These are phyloP conservation scores for Neria commutata DNA, from an alignment of 2,888 invertebrate species.

Conservation along the genomic window DNA sequence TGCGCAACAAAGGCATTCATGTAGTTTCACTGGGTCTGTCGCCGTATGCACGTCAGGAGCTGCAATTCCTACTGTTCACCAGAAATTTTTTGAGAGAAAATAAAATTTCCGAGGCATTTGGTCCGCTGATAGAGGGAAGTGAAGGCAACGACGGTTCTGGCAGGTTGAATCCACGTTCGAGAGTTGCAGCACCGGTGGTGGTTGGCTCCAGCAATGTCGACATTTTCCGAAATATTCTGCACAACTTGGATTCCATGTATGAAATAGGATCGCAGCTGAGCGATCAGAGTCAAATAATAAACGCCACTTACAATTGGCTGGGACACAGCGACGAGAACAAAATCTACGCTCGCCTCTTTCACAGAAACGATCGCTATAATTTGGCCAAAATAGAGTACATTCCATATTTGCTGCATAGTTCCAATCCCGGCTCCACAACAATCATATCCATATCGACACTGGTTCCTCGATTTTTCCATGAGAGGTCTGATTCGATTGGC, in stretches of 20 bases:
- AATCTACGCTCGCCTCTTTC: slow-evolving; percentile 78
- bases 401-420: slow-evolving; percentile 88
- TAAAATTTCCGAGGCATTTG: slow-evolving; percentile 83
- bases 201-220: slow-evolving; percentile 89
- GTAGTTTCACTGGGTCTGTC: slow-evolving; percentile 87
- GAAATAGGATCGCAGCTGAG: slow-evolving; percentile 95
- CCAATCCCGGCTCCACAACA: slow-evolving; percentile 86
- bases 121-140: slow-evolving; percentile 63
- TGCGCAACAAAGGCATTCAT: slow-evolving; percentile 85
- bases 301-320: slow-evolving; percentile 94
- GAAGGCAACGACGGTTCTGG: slow-evolving; percentile 63
- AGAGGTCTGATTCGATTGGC: slow-evolving; percentile 76
- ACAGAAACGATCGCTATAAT: slow-evolving; percentile 91
- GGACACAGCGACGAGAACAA: slow-evolving; percentile 76
- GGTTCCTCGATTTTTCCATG: slow-evolving; percentile 78
- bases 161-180: slow-evolving; percentile 84
- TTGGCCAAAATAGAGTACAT: slow-evolving; percentile 89
- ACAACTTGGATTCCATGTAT: slow-evolving; percentile 87
- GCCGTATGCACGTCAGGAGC: slow-evolving; percentile 81
- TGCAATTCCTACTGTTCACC: slow-evolving; percentile 82
- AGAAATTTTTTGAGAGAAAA: slow-evolving; percentile 88
- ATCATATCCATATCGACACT: slow-evolving; percentile 77
- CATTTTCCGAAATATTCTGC: slow-evolving; percentile 87
- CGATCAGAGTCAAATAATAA: slow-evolving; percentile 92
- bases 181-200: slow-evolving; percentile 91